Percentiles rank a stretch among this genome's conserved stretches.
phyloP scores from a whole-genome alignment of 2,888 invertebrate genomes.

The Dioctria linearis region DNA sequence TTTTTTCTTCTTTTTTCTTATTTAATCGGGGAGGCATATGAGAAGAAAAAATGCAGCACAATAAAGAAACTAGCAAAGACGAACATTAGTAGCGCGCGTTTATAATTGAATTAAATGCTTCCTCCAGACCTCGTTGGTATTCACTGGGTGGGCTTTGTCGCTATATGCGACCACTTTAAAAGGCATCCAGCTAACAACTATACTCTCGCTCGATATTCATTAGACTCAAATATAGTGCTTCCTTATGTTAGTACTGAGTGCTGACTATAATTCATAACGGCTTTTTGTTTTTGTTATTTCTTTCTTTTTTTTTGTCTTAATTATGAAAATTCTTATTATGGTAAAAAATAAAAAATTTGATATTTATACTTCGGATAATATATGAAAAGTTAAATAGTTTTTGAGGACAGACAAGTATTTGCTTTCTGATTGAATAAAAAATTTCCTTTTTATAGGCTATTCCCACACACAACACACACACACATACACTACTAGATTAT shows the following conservation, averaged over 20 bases:
- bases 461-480: too few relatives aligned
- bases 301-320: too few relatives aligned
- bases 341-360: too few relatives aligned
- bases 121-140: slow-evolving; percentile 41
- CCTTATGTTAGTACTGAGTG: neutral
- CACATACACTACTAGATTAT: too few relatives aligned
- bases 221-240: neutral
- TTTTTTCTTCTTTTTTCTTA: neutral
- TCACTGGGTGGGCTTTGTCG: slow-evolving; percentile 26
- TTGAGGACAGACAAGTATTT: too few relatives aligned
- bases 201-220: slow-evolving; percentile 18
- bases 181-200: slow-evolving; percentile 12
- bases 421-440: too few relatives aligned
- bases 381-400: too few relatives aligned
- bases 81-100: neutral
- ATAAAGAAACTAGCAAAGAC: slow-evolving; percentile 28
- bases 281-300: neutral
- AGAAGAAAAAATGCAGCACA: slow-evolving; percentile 18
- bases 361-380: too few relatives aligned
- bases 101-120: slow-evolving; percentile 47
- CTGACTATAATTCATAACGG: slow-evolving; percentile 20
- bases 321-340: too few relatives aligned
- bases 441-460: too few relatives aligned
- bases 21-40: neutral
- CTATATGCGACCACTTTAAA: slow-evolving; percentile 5